Evolutionary conservation across 2,888 invertebrate genomes (phyloP), one percentile per base, ranked within the genome.

Genomic region (Brachyptera risi): DNA sequence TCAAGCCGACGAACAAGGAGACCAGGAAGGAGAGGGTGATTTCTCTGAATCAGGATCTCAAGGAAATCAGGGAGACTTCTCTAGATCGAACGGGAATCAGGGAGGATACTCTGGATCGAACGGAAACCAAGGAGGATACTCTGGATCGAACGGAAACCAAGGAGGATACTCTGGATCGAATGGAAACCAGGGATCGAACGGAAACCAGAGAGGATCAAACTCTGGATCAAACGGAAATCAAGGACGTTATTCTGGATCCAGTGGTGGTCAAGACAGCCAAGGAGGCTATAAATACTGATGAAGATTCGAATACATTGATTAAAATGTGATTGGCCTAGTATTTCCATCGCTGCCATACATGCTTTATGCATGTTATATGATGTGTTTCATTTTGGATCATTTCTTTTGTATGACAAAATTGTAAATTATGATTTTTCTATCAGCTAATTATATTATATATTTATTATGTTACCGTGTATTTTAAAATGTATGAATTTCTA

Each of bases 31-130:
- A n/a, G 31, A 11, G 11, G 7, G 31, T 7, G 31, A 5, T 31
- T 31, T 11, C 31, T n/a, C n/a, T n/a, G n/a, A 78, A 69, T 76
- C 77, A 50, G 70, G 63, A 24, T 59, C 63, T 9, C 50, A 42
- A 1, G 50, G 58, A 3, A 60, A 56, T 3, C 57, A 31, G 44
- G 44, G 60, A 37, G 27, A 35, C 31, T 56, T 27, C 27, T 24
- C 26, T 15, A 60, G 40, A 21, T 58, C 58, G 3, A 49, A 38
- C 13, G 44, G 59, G 38, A 26, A 9, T 19, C 24, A 21, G 35
- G 59, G 62, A 13, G 59, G 59, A 26, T 59, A 78, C 69, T 76
- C 77, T 50, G 70, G 63, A 24, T 59, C 63, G 7, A 56, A 42
- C 1, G 50, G 58, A 3, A 60, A 56, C 4, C 57, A 31, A 42